phyloP scores from a whole-genome alignment of 2,888 invertebrate species.

The Strigamia maritima region DNA sequence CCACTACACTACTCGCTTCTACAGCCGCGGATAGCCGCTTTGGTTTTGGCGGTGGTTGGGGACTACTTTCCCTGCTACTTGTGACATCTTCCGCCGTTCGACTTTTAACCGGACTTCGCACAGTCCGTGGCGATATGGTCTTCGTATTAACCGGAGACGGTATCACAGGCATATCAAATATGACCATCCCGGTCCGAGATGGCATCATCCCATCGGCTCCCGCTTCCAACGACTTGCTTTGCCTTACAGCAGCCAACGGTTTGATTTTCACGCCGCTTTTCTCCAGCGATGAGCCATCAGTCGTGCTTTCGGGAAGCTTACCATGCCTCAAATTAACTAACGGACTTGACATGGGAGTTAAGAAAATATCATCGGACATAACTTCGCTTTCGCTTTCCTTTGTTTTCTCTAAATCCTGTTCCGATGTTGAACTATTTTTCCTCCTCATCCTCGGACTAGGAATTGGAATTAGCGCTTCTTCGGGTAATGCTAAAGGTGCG shows the following conservation, averaged over 20 bases:
- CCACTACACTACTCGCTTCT: background rate
- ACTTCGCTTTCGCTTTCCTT: background rate
- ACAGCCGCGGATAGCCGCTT: background rate
- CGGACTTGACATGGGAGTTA: constrained; percentile 13
- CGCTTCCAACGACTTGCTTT: background rate
- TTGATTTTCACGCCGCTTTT: background rate
- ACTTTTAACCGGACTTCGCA: background rate
- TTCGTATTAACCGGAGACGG: background rate
- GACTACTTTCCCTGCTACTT: background rate
- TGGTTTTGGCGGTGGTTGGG: background rate
- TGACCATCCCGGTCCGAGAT: background rate
- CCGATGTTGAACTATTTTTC: background rate
- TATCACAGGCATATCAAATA: constrained; percentile 21
- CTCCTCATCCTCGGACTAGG: constrained; percentile 18
- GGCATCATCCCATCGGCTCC: background rate
- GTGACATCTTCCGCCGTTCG: background rate
- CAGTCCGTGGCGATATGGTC: background rate
- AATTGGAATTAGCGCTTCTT: background rate
- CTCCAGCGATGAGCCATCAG: background rate
- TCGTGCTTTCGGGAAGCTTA: background rate
- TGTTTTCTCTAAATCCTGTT: background rate
- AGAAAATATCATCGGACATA: background rate
- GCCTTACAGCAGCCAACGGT: background rate
- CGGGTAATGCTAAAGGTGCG: background rate
- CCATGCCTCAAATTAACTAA: background rate